Evolutionary conservation across 1,140 invertebrate species (phyloP).

Genomic region (Cryptotermes secundus): DNA sequence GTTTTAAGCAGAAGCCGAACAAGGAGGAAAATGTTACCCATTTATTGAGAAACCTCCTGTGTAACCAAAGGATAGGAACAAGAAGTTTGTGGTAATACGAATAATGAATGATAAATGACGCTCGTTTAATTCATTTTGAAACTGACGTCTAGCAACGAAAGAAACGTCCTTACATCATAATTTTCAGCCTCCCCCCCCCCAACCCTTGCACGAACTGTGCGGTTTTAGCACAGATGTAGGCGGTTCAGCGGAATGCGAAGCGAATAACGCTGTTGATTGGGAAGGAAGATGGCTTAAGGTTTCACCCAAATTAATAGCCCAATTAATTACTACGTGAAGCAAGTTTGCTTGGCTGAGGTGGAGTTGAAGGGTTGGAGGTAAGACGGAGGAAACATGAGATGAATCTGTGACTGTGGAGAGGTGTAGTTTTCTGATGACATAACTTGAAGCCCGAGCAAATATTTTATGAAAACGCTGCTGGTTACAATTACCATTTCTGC

Average conservation of each 20-base stretch:
- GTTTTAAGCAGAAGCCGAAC: too few species aligned
- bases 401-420: neutral
- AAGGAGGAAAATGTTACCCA: too few species aligned
- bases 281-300: neutral
- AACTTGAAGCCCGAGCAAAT: neutral
- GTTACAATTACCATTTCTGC: neutral
- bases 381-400: neutral
- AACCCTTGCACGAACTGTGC: too few species aligned
- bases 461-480: neutral
- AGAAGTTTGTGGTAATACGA: neutral
- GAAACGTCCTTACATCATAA: neutral
- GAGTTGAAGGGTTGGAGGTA: neutral
- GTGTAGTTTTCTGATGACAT: neutral
- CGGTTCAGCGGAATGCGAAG: neutral
- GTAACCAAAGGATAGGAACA: neutral
- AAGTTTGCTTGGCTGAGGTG: neutral
- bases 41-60: too few species aligned
- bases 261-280: conserved; percentile 1
- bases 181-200: neutral
- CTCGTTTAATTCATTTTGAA: neutral
- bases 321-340: neutral
- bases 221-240: too few species aligned
- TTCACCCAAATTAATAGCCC: conserved; percentile 4
- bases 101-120: neutral
- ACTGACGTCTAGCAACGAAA: neutral